Conservation (phyloP, 1,140 invertebrate genomes). For the Chironomus tepperi region DNA sequence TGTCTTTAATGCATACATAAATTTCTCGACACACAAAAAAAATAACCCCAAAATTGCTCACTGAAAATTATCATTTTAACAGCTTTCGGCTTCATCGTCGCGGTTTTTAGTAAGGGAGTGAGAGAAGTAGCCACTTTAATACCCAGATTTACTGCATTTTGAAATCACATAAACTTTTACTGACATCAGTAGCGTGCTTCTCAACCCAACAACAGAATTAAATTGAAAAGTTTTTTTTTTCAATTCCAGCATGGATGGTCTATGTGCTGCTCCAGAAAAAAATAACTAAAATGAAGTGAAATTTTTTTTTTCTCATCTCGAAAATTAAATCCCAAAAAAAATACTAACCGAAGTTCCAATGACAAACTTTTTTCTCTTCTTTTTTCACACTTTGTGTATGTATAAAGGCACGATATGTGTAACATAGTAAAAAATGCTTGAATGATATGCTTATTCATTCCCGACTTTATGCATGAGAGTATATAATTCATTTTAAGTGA, state of each 20-base stretch:
- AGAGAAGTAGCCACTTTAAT: neutral
- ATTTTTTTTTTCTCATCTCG: too few relatives aligned
- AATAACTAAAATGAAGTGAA: too few relatives aligned
- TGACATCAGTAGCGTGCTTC: neutral
- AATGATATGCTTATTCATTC: neutral
- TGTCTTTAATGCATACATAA: conserved; percentile 5
- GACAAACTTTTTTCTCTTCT: neutral
- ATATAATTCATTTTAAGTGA: neutral
- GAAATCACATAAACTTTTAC: conserved; percentile 7
- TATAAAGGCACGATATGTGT: neutral
- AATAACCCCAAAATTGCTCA: neutral
- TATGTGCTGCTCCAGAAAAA: neutral
- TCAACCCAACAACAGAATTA: neutral
- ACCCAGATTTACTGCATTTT: conserved; percentile 2
- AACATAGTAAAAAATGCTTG: neutral
- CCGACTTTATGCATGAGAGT: neutral
- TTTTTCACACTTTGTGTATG: neutral
- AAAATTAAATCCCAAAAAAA: neutral
- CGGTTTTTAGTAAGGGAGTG: neutral
- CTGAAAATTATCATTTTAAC: conserved; percentile 14
- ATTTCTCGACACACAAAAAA: conserved; percentile 13
- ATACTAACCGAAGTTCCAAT: neutral
- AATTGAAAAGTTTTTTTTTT: neutral
- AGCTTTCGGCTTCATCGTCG: neutral
- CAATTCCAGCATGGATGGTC: neutral